Evolutionary conservation across 1,140 invertebrate species (phyloP), one percentile per base, ranked within the genome.

Genomic region (Anoplolepis gracilipes): DNA sequence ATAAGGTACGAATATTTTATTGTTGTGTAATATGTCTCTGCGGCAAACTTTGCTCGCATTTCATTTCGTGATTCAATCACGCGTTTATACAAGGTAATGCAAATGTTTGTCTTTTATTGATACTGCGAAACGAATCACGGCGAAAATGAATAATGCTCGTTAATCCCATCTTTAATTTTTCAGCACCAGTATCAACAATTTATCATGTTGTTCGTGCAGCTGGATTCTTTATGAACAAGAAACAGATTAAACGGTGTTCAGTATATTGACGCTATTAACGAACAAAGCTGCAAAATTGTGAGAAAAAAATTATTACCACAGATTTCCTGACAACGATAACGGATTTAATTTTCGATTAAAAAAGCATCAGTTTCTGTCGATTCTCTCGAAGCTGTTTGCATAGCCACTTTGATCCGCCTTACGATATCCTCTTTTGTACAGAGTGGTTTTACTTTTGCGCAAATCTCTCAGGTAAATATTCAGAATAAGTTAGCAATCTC

Each of bases 141-240:
- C 19, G 53, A 36, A 28, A 5, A 73, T 25, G 36, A 69, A 55
- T 57, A 69, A 79, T 69, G 49, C 30, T 30, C 5, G 79, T 76
- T 90, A 75, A 90, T 89, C 53, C 76, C 46, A 61, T 22, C 16
- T 49, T 33, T 19, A 85, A 86, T 87, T 67, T 64, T 78, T 78
- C 72, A 46, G 16, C 72, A 1, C 30, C n/a, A 65, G 78, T 73
- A 89, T 89, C 75, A 86, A 36, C 57, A 64, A 57, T 57, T 84
- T 86, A 78, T 84, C 61, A 25, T 16, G 19, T 46, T 69, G 65
- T 69, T 49, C 69, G 62, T 36, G 57, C 30, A 33, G n/a, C 55
- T 19, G 55, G 72, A 84, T 89, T 89, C 67, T 49, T 49, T 49
- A 46, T 53, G 61, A 67, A 49, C 62, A 88, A 84, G 53, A 61